These are phyloP conservation scores for Trochalopteron elliotii DNA, from an alignment of 2,113 vertebrate genomes.

Conservation along the genomic window DNA sequence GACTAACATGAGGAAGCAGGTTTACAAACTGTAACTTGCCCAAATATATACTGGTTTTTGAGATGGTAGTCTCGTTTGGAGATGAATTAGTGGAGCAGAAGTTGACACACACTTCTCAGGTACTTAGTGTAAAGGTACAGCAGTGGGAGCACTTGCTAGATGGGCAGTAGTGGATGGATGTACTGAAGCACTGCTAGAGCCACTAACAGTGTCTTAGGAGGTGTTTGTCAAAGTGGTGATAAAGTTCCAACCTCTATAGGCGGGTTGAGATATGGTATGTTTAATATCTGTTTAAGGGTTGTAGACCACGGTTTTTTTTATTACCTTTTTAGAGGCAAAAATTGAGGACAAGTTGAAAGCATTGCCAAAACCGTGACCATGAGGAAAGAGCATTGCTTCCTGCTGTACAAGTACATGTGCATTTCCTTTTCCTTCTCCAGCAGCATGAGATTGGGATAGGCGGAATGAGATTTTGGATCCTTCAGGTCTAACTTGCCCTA, in stretches of 20 bases:
- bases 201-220: background rate
- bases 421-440: background rate
- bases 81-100: background rate
- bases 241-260: background rate
- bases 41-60: background rate
- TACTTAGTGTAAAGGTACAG: background rate
- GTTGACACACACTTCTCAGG: background rate
- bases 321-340: background rate
- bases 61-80: background rate
- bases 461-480: background rate
- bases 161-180: too few species aligned
- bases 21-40: background rate
- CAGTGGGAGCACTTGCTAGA: rapidly evolving
- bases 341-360: background rate
- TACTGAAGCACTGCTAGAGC: background rate
- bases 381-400: background rate
- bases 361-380: background rate
- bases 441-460: background rate
- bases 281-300: background rate
- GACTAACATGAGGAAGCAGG: background rate
- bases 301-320: background rate
- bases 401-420: background rate
- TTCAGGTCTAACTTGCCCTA: background rate
- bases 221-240: background rate
- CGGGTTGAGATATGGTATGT: background rate